phyloP scores from a whole-genome alignment of 2,113 vertebrate genomes.

The Spilogale gracilis region DNA sequence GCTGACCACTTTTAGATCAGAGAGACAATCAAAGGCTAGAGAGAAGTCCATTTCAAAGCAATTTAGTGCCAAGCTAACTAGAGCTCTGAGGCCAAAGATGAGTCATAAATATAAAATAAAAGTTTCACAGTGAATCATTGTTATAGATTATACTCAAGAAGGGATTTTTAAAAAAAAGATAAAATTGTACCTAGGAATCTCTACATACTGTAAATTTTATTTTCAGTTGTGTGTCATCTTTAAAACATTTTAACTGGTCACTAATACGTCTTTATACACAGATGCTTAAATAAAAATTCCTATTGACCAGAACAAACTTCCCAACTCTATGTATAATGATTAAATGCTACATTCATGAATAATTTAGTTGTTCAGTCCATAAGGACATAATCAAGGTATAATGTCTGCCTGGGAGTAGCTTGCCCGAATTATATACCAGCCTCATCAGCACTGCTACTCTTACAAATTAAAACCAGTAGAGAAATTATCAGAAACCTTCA shows the following conservation, averaged over 20 bases:
- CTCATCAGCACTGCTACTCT: neutral
- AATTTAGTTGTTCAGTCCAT: slow-evolving; percentile 3
- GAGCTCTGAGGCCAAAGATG: neutral
- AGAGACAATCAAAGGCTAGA: neutral
- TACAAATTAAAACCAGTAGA: neutral
- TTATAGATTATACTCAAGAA: neutral
- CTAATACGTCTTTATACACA: neutral
- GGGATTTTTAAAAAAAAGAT: neutral
- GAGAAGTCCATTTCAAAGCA: neutral
- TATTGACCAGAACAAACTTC: neutral
- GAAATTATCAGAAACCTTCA: neutral
- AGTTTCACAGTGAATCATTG: neutral
- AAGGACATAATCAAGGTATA: neutral
- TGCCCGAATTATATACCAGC: neutral
- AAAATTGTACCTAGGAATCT: neutral
- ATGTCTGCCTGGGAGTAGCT: neutral
- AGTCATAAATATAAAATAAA: neutral
- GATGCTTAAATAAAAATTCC: neutral
- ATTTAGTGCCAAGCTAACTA: neutral
- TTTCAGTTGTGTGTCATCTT: neutral
- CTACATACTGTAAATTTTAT: neutral
- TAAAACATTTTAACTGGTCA: neutral
- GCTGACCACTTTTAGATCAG: neutral
- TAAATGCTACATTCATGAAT: neutral
- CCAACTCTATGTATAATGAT: neutral